These are phyloP conservation scores for Drosophila peninsularis DNA, from an alignment of 2,888 invertebrate genomes.

Conservation along the genomic window DNA sequence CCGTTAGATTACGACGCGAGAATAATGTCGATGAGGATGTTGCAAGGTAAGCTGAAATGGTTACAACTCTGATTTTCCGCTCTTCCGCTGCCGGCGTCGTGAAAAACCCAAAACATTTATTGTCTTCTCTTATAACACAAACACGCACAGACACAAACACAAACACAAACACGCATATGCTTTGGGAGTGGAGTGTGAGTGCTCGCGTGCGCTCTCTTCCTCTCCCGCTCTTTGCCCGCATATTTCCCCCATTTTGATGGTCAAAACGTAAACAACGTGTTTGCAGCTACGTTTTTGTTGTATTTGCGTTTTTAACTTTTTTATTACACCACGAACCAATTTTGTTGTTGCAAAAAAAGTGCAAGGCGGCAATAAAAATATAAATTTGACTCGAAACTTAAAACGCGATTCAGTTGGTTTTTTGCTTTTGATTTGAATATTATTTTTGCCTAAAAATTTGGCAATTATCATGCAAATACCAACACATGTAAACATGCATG, in stretches of 20 bases:
- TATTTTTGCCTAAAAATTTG: slow-evolving; percentile 15
- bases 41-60: slow-evolving; percentile 63
- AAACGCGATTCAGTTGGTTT: slow-evolving; percentile 21
- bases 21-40: slow-evolving; percentile 70
- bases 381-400: slow-evolving; percentile 25
- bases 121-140: slow-evolving; percentile 5
- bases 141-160: slow-evolving; percentile 6
- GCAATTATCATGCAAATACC: slow-evolving; percentile 24
- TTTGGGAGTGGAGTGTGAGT: slow-evolving; percentile 12
- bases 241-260: slow-evolving; percentile 60
- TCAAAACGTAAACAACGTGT: slow-evolving; percentile 75
- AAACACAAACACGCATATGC: slow-evolving; percentile 9
- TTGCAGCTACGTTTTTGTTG: slow-evolving; percentile 32
- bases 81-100: slow-evolving; percentile 15
- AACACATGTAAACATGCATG: neutral
- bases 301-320: slow-evolving; percentile 19
- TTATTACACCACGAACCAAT: slow-evolving; percentile 16
- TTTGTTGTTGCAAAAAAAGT: slow-evolving; percentile 23
- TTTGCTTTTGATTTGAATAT: neutral
- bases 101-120: slow-evolving; percentile 45
- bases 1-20: slow-evolving; percentile 63
- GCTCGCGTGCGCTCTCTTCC: slow-evolving; percentile 17
- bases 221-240: slow-evolving; percentile 17
- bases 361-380: slow-evolving; percentile 33
- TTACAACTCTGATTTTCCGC: slow-evolving; percentile 12